Conservation (phyloP, 2,888 invertebrate species). For the Caenorhabditis sp. region DNA sequence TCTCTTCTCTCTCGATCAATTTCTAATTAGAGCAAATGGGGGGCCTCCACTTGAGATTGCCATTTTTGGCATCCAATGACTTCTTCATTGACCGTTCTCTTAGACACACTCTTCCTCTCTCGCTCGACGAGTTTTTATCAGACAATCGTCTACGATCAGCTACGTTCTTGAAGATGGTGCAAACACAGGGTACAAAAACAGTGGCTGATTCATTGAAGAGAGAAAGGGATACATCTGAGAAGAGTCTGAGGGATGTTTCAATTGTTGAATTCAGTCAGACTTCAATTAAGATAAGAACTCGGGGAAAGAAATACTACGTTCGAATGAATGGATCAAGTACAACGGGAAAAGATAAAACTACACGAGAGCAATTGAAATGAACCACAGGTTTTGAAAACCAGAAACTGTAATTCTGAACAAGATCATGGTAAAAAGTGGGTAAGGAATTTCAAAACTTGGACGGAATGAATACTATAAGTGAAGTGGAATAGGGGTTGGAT, state of each 20-base stretch:
- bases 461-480: background rate
- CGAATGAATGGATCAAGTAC: background rate
- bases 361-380: background rate
- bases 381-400: background rate
- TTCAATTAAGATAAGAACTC: background rate
- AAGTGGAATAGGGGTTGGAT: background rate
- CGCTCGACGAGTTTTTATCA: slow-evolving; percentile 59
- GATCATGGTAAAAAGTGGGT: slow-evolving; percentile 8
- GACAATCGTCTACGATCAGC: slow-evolving; percentile 39
- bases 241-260: background rate
- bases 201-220: slow-evolving; percentile 10
- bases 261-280: background rate
- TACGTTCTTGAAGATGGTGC: slow-evolving; percentile 14
- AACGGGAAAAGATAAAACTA: background rate
- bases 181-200: slow-evolving; percentile 39
- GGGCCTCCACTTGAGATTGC: slow-evolving; percentile 58
- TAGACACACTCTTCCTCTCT: slow-evolving; percentile 11
- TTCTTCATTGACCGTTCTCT: slow-evolving; percentile 20
- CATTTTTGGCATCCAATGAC: slow-evolving; percentile 47
- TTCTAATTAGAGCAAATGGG: slow-evolving; percentile 59
- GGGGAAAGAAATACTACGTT: background rate
- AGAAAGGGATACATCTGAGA: background rate
- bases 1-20: slow-evolving; percentile 44
- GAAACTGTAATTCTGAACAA: background rate
- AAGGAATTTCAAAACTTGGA: background rate